A percentile compares a stretch with the other conserved stretches of the same genome.
Evolutionary conservation across 1,140 invertebrate genomes (phyloP).

Genomic region (Cydia pomonella): DNA sequence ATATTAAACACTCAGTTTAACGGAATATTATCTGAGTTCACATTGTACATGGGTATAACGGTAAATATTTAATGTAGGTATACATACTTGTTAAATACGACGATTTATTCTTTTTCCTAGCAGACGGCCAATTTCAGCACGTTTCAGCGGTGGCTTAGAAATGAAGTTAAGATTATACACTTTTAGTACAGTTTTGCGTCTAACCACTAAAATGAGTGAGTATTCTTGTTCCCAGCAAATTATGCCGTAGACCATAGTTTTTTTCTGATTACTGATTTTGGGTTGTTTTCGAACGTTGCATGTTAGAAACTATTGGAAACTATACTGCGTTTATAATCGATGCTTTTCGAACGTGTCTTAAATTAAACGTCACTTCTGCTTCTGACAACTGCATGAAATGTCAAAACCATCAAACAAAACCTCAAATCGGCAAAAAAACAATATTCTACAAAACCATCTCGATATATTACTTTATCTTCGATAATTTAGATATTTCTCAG

Average conservation of each 20-base stretch:
- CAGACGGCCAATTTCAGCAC: too few relatives aligned
- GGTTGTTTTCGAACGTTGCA: not conserved
- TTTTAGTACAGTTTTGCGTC: too few relatives aligned
- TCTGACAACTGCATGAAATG: not conserved
- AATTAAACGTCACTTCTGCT: not conserved
- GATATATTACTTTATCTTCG: not conserved
- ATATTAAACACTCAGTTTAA: conserved; percentile 2
- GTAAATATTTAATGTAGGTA: not conserved
- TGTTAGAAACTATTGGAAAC: not conserved
- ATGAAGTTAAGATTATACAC: too few relatives aligned
- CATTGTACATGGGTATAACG: not conserved
- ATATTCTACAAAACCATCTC: not conserved
- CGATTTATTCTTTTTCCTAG: too few relatives aligned
- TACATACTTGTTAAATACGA: not conserved
- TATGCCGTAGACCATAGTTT: not conserved
- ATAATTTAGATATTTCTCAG: conserved; percentile 34
- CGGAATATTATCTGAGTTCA: conserved; percentile 25
- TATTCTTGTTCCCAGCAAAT: too few relatives aligned
- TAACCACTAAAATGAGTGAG: too few relatives aligned
- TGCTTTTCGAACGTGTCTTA: not conserved
- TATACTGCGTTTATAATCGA: not conserved
- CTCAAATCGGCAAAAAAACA: not conserved
- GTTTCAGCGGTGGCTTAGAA: too few relatives aligned
- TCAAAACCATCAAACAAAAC: not conserved
- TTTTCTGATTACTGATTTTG: not conserved